These are phyloP conservation scores for Tapera naevia DNA, from an alignment of 2,797 vertebrate genomes.

Conservation along the genomic window DNA sequence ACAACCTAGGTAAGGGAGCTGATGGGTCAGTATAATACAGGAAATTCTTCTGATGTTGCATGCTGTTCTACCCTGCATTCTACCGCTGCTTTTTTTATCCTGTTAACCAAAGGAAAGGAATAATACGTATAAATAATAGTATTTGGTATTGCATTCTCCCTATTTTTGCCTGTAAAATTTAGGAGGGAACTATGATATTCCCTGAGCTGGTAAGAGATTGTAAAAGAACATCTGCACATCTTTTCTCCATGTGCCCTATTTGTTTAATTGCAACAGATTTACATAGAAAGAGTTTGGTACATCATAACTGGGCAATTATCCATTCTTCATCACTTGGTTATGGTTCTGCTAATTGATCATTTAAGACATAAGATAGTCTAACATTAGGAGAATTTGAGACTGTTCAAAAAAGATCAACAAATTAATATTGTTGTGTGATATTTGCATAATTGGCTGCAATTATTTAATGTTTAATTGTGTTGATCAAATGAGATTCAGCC, in stretches of 20 bases:
- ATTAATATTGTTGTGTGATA: slow-evolving; percentile 78
- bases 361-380: slow-evolving; percentile 72
- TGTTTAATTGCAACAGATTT: slow-evolving; percentile 75
- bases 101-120: neutral
- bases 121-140: slow-evolving; percentile 22
- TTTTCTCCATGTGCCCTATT: slow-evolving; percentile 68
- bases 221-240: slow-evolving; percentile 76
- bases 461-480: slow-evolving; percentile 80
- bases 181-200: slow-evolving; percentile 38
- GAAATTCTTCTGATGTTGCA: neutral
- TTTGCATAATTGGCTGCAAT: slow-evolving; percentile 79
- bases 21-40: neutral
- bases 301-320: slow-evolving; percentile 76
- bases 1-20: slow-evolving; percentile 13
- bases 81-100: neutral
- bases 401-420: slow-evolving; percentile 77
- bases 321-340: slow-evolving; percentile 75
- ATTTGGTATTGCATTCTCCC: slow-evolving; percentile 3
- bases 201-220: slow-evolving; percentile 63
- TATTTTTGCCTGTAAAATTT: neutral
- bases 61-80: neutral
- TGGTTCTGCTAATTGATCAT: slow-evolving; percentile 74
- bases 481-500: slow-evolving; percentile 75
- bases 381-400: slow-evolving; percentile 74
- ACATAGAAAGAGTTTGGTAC: slow-evolving; percentile 70